These are phyloP conservation scores for Alviniconcha strummeri DNA, from an alignment of 2,888 invertebrate genomes.

Conservation along the genomic window DNA sequence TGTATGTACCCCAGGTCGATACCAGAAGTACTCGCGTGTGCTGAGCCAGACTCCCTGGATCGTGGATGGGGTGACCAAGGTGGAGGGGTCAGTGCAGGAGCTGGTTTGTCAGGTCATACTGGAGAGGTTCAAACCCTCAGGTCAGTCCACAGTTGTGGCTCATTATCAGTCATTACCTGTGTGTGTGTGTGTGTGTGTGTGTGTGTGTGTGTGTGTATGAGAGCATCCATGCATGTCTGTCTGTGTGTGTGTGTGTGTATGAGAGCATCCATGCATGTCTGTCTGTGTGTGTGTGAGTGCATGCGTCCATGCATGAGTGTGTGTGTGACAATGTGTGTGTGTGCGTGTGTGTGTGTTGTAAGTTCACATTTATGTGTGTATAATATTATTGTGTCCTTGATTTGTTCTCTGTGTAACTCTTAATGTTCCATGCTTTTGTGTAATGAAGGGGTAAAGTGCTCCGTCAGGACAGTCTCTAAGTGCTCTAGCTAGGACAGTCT, in stretches of 20 bases:
- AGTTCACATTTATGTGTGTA: neutral
- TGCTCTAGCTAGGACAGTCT: no score
- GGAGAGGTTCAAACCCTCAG: constrained; percentile 78
- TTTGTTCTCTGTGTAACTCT: no score
- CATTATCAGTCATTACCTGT: neutral
- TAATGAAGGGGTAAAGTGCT: no score
- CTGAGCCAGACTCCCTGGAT: constrained; percentile 97
- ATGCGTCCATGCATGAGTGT: no score
- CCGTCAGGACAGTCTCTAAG: no score
- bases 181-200: neutral
- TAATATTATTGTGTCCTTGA: neutral
- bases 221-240: neutral
- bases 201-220: neutral
- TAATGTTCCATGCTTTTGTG: no score
- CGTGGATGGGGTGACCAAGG: constrained; percentile 84
- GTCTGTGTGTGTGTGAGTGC: neutral
- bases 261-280: neutral
- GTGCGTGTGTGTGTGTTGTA: neutral
- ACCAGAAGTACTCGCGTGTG: constrained; percentile 79
- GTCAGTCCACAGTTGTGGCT: constrained; percentile 62
- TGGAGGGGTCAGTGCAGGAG: constrained; percentile 94
- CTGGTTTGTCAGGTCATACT: constrained; percentile 84
- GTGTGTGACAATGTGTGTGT: neutral
- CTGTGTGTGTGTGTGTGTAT: constrained; percentile 1
- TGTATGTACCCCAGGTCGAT: constrained; percentile 54